phyloP scores from a whole-genome alignment of 2,113 vertebrate genomes.

The Cyprichromis sp. region DNA sequence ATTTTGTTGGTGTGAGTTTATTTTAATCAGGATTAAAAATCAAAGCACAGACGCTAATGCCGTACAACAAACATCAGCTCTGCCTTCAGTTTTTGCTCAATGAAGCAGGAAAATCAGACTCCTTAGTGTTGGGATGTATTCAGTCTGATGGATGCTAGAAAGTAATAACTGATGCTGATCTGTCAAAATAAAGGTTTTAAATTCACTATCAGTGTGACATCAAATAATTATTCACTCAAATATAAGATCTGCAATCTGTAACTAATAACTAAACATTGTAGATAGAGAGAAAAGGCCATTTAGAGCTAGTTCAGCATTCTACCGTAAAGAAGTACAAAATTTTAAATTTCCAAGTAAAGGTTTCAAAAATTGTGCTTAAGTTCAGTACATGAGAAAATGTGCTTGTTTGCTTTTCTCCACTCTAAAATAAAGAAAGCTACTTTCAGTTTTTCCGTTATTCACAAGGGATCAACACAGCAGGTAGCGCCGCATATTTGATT shows the following conservation, averaged over 20 bases:
- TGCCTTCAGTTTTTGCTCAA: neutral
- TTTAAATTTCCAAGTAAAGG: neutral
- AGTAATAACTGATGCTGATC: neutral
- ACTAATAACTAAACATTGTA: neutral
- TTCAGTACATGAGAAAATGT: neutral
- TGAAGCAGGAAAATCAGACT: neutral
- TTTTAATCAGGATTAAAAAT: neutral
- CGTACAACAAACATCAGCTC: neutral
- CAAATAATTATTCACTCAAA: neutral
- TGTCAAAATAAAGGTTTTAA: neutral
- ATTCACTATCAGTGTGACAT: neutral
- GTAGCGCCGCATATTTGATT: neutral
- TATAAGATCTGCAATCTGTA: neutral
- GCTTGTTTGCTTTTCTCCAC: neutral
- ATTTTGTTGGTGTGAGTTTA: neutral
- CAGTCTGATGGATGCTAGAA: neutral
- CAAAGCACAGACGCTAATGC: no score
- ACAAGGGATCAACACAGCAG: neutral
- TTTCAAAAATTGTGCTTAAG: neutral
- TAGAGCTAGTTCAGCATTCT: neutral
- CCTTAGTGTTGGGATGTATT: fast-evolving
- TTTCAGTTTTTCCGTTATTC: neutral
- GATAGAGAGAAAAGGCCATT: neutral
- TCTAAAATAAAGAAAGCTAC: neutral
- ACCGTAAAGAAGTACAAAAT: fast-evolving